A percentile compares a stretch with the other conserved stretches of the same genome.
These are phyloP conservation scores for Eurypyga helias DNA, from an alignment of 2,113 vertebrate species.

Conservation along the genomic window DNA sequence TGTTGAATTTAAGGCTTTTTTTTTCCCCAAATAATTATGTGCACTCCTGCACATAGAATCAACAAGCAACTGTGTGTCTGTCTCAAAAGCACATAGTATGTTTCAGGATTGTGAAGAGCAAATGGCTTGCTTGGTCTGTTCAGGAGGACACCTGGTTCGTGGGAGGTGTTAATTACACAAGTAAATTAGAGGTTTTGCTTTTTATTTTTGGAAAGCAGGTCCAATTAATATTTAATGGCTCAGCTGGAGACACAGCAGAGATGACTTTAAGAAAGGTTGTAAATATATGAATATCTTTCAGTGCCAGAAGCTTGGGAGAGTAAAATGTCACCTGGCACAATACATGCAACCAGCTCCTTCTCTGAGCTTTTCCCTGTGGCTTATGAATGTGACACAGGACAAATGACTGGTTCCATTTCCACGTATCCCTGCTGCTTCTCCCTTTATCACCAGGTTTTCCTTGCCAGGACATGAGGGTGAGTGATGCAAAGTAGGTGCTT, in stretches of 20 bases:
- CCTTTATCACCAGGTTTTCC: background rate
- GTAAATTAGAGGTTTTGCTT: conserved; percentile 26
- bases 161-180: conserved; percentile 60
- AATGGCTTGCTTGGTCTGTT: background rate
- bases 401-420: background rate
- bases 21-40: fast-evolving
- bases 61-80: background rate
- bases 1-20: background rate
- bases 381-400: background rate
- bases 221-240: conserved; percentile 65
- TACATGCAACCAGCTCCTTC: background rate
- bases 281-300: conserved; percentile 17
- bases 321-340: conserved; percentile 32
- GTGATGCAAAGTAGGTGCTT: background rate
- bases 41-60: background rate
- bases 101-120: background rate
- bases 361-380: background rate
- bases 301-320: background rate
- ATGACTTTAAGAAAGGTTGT: conserved; percentile 58
- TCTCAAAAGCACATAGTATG: background rate
- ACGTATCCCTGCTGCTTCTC: background rate
- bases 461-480: background rate
- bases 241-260: conserved; percentile 54
- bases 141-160: conserved; percentile 44
- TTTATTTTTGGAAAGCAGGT: conserved; percentile 56